A percentile compares a stretch with the other conserved stretches of the same genome.
Conservation (phyloP, 2,888 invertebrate genomes). For the Tetheella fluctuosa region DNA sequence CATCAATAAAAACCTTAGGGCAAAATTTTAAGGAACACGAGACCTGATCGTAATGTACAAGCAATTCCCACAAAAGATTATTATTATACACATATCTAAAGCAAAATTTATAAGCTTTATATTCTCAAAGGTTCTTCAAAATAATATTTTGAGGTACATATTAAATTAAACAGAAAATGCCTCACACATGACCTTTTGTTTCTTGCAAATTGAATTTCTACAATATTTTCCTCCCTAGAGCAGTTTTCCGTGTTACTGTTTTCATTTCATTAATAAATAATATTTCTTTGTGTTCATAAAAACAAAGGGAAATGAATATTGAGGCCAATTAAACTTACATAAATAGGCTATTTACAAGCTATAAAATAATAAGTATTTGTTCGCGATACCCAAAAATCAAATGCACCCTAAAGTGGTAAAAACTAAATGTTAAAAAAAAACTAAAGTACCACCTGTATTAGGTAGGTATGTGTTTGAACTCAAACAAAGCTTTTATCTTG, state of each 20-base stretch:
- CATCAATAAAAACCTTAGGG: not conserved
- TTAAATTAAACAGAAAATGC: conserved; percentile 2
- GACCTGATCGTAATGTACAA: not conserved
- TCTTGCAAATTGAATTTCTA: conserved; percentile 6
- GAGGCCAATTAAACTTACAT: not conserved
- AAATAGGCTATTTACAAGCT: not conserved
- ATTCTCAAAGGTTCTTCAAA: not conserved
- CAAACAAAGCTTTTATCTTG: conserved; percentile 6
- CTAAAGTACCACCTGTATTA: not conserved
- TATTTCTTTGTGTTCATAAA: not conserved
- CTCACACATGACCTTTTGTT: conserved; percentile 1
- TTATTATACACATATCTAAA: not conserved
- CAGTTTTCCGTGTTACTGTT: conserved; percentile 9
- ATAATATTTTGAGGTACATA: not conserved
- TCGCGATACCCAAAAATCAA: too few species aligned
- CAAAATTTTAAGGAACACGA: not conserved
- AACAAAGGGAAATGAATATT: not conserved
- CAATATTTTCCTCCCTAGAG: conserved; percentile 5
- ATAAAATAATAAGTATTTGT: too few species aligned
- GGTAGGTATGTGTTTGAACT: not conserved
- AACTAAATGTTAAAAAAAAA: not conserved
- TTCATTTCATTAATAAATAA: conserved; percentile 9
- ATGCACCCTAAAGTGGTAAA: not conserved
- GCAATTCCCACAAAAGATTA: not conserved
- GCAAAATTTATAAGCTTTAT: not conserved